Evolutionary conservation across 1,140 invertebrate genomes (phyloP).

Genomic region (Trachymyrmex cornetzi): DNA sequence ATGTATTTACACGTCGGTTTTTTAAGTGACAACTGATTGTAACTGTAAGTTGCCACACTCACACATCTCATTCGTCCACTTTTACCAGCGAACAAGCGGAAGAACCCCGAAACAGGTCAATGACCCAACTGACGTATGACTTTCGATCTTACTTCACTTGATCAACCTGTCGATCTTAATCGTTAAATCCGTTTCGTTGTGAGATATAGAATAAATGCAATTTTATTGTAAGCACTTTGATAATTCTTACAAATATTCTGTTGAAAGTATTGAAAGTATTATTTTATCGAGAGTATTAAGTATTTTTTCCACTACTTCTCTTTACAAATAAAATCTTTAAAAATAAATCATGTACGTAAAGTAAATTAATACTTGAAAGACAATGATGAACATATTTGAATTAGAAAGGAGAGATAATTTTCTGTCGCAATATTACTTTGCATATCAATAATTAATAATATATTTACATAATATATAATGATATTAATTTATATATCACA

Average conservation of each 20-base stretch:
- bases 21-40: slow-evolving; percentile 17
- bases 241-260: neutral
- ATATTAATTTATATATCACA: too few relatives aligned
- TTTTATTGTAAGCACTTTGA: neutral
- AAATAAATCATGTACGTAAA: neutral
- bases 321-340: neutral
- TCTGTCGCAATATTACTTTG: neutral
- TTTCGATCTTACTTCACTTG: slow-evolving; percentile 50
- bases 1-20: slow-evolving; percentile 8
- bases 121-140: slow-evolving; percentile 44
- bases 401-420: neutral
- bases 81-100: slow-evolving; percentile 47
- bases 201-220: neutral
- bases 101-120: slow-evolving; percentile 36
- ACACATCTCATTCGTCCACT: slow-evolving; percentile 27
- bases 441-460: slow-evolving; percentile 19
- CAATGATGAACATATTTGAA: neutral
- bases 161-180: slow-evolving; percentile 15
- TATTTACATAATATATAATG: too few relatives aligned
- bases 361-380: neutral
- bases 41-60: neutral
- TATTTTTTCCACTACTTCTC: too few relatives aligned
- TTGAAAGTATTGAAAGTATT: neutral
- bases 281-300: too few relatives aligned
- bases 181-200: neutral